Base-by-base conservation (phyloP, 53 echinoderm and acorn worm genomes). In the Paelopatides confundens region DNA sequence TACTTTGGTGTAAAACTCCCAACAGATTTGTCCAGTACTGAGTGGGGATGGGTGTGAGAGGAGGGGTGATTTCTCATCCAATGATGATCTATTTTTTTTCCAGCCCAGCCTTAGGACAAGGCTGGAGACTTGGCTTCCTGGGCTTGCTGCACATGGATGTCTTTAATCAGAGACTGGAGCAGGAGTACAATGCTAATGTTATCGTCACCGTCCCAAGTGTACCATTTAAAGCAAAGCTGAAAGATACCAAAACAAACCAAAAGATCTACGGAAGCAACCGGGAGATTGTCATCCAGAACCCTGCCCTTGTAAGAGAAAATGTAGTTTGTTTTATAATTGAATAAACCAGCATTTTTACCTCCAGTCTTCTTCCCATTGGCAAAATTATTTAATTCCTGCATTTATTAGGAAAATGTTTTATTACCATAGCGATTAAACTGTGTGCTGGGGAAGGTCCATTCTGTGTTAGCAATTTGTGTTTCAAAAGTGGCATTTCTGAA, bases 161-260 rank as follows among this genome's bases (percentile, higher is more conserved):
- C 14, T 97, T 97, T 90, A 97, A 95, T 62, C 97, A 97, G 89
- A 77, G 97, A 62, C 87, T 97, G 85, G 97, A 97, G 65, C 97
- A 97, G 76, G 97, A 97, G 36, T 92, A 90, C 88, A 90, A 97
- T 31, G 95, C 97, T 21, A 94, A 93, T 62, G 97, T 97, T 11
- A 93, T 97, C 33, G 86, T 97, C 43, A 97, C 97, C 7, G 95
- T 95, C 0, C 97, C 97, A 49, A 97, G 97, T 58, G 97, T 97
- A 27, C 95, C 97, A 9, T 97, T 95, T 86, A 95, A 90, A 62
- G 95, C 97, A 12, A 79, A 46, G 4, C 52, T 97, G 46, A 95
- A 93, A 81, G 86, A 87, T 30, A 97, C 93, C 32, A 97, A 92
- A 85, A 91, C 94, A 21, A 97, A 90, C 82, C 86, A 71, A 66